phyloP scores from a whole-genome alignment of 1,140 invertebrate species.

The Pachyrhynchus sulphureomaculatus region DNA sequence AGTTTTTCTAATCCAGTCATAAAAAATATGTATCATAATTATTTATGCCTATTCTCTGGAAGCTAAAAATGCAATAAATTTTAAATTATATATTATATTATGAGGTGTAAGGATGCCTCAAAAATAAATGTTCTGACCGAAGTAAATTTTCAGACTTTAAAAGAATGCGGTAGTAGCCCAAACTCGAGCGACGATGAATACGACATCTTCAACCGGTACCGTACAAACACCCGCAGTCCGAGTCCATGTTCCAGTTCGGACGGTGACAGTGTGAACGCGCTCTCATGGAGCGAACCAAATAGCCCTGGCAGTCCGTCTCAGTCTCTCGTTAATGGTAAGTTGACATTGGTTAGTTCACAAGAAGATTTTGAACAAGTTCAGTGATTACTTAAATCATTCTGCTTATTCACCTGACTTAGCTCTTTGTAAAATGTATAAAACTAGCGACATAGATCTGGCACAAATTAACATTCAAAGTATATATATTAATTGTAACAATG shows the following conservation, averaged over 20 bases:
- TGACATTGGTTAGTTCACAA: background rate
- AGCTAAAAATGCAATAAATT: no score
- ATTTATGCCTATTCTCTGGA: no score
- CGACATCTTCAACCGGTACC: background rate
- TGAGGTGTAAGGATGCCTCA: no score
- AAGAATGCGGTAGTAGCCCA: slow-evolving; percentile 12
- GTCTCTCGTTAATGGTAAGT: slow-evolving; percentile 11
- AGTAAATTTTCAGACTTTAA: slow-evolving; percentile 6
- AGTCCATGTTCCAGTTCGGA: slow-evolving; percentile 34
- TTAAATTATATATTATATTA: no score
- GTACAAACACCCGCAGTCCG: slow-evolving; percentile 10
- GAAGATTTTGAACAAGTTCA: no score
- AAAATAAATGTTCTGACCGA: no score
- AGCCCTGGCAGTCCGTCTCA: slow-evolving; percentile 10
- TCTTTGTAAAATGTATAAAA: no score
- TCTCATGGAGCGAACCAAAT: slow-evolving; percentile 16
- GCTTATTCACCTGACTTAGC: no score
- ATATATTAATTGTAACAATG: no score
- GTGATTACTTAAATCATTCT: no score
- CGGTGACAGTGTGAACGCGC: background rate
- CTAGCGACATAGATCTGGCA: no score
- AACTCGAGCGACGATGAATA: slow-evolving; percentile 33
- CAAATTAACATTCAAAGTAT: no score
- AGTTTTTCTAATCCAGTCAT: background rate
- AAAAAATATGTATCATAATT: background rate